Conservation (phyloP, 2,797 vertebrate species). For the Dendrocincla fuliginosa region DNA sequence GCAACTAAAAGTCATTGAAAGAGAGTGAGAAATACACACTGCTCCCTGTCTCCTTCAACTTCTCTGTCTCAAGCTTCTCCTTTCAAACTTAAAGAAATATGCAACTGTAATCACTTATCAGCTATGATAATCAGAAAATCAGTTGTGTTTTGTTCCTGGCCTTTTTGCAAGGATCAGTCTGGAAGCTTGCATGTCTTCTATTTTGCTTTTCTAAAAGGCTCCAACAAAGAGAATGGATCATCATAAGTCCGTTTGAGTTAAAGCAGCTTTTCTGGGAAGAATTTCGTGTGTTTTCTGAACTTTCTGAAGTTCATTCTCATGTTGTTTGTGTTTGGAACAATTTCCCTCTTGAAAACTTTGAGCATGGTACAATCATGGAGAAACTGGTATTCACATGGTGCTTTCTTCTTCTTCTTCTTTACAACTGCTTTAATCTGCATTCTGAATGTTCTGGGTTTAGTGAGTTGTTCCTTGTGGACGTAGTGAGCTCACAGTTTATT, state of each 20-base stretch:
- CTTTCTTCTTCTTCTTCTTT: background rate
- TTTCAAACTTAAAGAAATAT: background rate
- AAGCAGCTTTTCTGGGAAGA: background rate
- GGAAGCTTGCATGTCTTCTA: background rate
- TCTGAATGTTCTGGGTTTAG: background rate
- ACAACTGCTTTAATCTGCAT: background rate
- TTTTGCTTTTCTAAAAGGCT: background rate
- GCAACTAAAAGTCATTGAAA: background rate
- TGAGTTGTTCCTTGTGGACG: background rate
- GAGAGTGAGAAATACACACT: background rate
- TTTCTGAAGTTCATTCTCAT: background rate
- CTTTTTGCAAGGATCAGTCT: background rate
- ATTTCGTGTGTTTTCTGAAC: background rate
- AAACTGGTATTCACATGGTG: background rate
- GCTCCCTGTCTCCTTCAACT: background rate
- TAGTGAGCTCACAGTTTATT: background rate
- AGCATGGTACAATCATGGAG: background rate
- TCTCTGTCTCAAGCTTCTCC: background rate
- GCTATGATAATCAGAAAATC: background rate
- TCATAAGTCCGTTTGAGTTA: background rate
- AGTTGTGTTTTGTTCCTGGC: background rate
- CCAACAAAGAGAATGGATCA: background rate
- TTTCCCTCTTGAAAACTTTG: background rate
- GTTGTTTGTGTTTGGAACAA: background rate
- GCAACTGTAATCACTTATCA: background rate